Percentiles rank a stretch among this genome's conserved stretches.
Conservation (phyloP, 2,888 invertebrate genomes). For the Bombylius major region DNA sequence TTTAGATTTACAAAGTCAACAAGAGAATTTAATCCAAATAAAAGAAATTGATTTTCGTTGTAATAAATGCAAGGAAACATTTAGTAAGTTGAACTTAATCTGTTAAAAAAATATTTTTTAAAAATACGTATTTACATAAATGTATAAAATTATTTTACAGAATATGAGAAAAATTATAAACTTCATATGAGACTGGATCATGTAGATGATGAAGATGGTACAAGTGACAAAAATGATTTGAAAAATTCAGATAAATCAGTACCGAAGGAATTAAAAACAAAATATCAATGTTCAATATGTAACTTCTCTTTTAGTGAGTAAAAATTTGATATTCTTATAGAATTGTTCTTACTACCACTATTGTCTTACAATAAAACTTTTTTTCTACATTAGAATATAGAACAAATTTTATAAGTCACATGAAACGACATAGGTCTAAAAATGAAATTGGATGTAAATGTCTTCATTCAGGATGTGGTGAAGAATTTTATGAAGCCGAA, state of each 20-base stretch:
- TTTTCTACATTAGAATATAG: background rate
- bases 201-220: background rate
- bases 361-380: no score
- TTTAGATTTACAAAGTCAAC: no score
- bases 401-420: constrained; percentile 2
- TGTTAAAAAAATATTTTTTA: background rate
- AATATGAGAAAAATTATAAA: constrained; percentile 1
- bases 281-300: background rate
- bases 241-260: no score
- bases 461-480: background rate
- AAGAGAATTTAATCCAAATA: no score
- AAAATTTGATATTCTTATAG: no score
- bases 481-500: background rate
- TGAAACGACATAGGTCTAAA: background rate
- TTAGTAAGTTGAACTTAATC: constrained; percentile 1
- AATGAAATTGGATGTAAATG: background rate
- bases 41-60: background rate
- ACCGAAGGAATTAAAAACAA: background rate
- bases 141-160: no score
- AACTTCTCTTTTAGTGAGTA: background rate
- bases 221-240: no score
- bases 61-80: background rate
- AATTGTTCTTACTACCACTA: no score
- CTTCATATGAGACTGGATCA: background rate
- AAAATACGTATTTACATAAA: no score